Percentiles rank a stretch among this genome's conserved stretches.
Evolutionary conservation across 1,140 invertebrate species (phyloP).

Genomic region (Drosophila ironensis): DNA sequence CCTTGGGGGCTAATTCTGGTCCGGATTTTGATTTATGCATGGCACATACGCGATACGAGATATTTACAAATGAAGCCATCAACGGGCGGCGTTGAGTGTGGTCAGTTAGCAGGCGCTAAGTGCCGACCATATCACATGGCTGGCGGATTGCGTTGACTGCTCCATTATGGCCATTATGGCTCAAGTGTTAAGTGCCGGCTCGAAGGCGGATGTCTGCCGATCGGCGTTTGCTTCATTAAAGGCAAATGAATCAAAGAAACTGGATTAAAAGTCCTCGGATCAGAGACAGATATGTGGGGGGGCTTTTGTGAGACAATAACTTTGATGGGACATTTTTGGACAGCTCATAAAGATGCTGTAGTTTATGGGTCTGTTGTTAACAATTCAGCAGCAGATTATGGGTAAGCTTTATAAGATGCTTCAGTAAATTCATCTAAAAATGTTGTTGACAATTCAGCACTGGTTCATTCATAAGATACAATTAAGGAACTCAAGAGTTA

Average conservation of each 20-base stretch:
- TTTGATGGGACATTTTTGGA: too few relatives aligned
- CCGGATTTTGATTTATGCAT: constrained; percentile 16
- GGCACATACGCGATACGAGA: neutral
- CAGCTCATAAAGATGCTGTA: too few relatives aligned
- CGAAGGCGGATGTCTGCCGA: constrained; percentile 15
- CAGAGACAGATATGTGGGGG: too few relatives aligned
- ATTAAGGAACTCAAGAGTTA: too few relatives aligned
- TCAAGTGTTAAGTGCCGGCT: constrained; percentile 8
- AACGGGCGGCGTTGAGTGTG: constrained; percentile 15
- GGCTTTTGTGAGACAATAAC: too few relatives aligned
- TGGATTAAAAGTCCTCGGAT: neutral
- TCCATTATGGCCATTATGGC: constrained; percentile 1
- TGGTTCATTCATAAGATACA: too few relatives aligned
- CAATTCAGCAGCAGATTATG: too few relatives aligned
- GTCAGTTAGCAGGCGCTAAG: constrained; percentile 29
- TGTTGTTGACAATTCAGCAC: too few relatives aligned
- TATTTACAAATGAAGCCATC: constrained; percentile 13
- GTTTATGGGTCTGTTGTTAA: too few relatives aligned
- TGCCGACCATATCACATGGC: constrained; percentile 34
- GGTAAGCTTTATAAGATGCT: too few relatives aligned
- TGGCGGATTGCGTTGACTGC: neutral
- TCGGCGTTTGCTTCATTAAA: neutral
- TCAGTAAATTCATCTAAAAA: too few relatives aligned
- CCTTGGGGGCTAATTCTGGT: neutral
- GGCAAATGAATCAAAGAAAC: neutral